phyloP scores from a whole-genome alignment of 2,113 vertebrate species.

The Megaceryle maxima region DNA sequence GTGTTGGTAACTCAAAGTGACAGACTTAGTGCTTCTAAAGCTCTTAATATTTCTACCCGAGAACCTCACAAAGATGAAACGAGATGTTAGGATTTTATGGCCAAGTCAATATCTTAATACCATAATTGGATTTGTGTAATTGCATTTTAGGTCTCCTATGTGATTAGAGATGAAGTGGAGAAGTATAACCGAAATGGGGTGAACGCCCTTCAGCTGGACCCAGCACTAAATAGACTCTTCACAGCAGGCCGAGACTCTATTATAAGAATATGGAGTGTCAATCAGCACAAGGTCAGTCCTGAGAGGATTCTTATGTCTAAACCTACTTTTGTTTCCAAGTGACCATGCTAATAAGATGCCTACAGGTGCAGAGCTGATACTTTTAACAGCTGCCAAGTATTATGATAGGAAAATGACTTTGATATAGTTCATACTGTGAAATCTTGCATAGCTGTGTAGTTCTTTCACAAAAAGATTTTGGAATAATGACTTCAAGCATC shows the following conservation, averaged over 20 bases:
- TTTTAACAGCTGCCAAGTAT: background rate
- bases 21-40: background rate
- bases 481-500: background rate
- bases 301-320: background rate
- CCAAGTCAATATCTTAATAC: background rate
- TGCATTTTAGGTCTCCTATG: conserved; percentile 90
- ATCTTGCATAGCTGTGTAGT: background rate
- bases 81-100: background rate
- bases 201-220: conserved; percentile 95
- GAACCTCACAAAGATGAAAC: background rate
- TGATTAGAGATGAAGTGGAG: conserved; percentile 98
- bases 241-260: conserved; percentile 97
- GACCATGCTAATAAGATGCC: background rate
- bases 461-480: background rate
- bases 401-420: background rate
- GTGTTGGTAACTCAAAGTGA: background rate
- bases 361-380: background rate
- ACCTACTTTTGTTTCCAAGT: background rate
- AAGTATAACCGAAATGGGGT: conserved; percentile 97
- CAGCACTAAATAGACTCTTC: conserved; percentile 93
- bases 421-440: background rate
- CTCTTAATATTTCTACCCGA: background rate
- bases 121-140: conserved; percentile 21
- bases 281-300: conserved; percentile 91
- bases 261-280: conserved; percentile 98